Conservation (phyloP, 2,113 vertebrate genomes). For the Poeciliopsis turrubarensis region DNA sequence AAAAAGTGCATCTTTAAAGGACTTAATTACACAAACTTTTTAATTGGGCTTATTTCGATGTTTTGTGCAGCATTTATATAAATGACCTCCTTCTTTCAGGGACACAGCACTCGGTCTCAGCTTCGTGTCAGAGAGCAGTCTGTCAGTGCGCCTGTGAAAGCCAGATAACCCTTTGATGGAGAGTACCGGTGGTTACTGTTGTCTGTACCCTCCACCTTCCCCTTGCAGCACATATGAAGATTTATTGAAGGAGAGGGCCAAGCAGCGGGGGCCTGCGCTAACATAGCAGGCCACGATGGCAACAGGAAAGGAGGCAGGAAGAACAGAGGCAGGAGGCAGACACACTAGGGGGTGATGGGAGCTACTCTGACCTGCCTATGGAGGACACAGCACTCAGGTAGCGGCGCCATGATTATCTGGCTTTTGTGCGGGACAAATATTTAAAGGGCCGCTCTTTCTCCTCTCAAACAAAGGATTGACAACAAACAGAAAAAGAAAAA, state of each 20-base stretch:
- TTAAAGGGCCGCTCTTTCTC: constrained; percentile 43
- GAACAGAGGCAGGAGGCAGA: constrained; percentile 64
- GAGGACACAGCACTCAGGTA: constrained; percentile 65
- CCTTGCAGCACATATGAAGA: constrained; percentile 78
- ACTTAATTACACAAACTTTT: neutral
- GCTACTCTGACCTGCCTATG: constrained; percentile 64
- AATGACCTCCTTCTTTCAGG: constrained; percentile 58
- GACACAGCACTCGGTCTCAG: constrained; percentile 64
- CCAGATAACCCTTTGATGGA: constrained; percentile 83
- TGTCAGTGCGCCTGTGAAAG: constrained; percentile 77
- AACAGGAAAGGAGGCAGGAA: constrained; percentile 75
- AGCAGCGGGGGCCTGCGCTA: constrained; percentile 73
- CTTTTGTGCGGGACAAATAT: constrained; percentile 62
- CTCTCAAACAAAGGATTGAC: constrained; percentile 49
- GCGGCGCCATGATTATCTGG: constrained; percentile 49
- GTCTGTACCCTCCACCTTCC: constrained; percentile 78
- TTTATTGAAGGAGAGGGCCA: constrained; percentile 73
- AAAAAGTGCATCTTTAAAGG: neutral
- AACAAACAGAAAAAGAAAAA: constrained; percentile 20
- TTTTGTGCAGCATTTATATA: constrained; percentile 27
- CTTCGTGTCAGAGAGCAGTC: constrained; percentile 71
- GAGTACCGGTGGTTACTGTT: constrained; percentile 75
- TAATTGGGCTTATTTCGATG: constrained; percentile 22
- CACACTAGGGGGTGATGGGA: constrained; percentile 64
- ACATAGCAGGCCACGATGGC: constrained; percentile 72